Evolutionary conservation across 2,113 vertebrate species (phyloP), one percentile per base, ranked within the genome.

Genomic region (Spea bombifrons): DNA sequence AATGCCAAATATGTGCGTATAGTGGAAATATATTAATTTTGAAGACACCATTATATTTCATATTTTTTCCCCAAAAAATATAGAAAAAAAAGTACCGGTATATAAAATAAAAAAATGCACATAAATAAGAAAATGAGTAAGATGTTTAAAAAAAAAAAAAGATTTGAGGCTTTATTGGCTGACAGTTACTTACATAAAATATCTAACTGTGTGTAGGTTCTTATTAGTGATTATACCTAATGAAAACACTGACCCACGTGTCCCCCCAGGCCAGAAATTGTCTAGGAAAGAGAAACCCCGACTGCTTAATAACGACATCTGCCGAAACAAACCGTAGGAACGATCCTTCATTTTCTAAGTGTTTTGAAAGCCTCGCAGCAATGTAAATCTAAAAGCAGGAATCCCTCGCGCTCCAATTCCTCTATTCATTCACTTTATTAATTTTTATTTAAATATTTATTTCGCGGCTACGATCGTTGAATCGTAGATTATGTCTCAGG

Each of bases 291-390:
- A 59, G 47, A 48, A 69, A 53, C 0, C 13, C 15, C 47, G 16
- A 47, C 15, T 67, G 75, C 75, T 68, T 13, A 53, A 68, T 76
- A 48, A 52, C 68, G 75, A 76, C 75, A 76, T 76, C 75, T 76
- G 75, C 75, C 55, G 65, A 16, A 66, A 76, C 66, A 76, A 76
- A 76, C 57, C 68, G 75, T 66, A 48, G 45, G 75, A 65, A 69
- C 75, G 68, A 67, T 45, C 46, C 66, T 66, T 46, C 74, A 12
- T 43, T 75, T 66, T 75, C 52, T 44, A 68, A 76, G 75, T 68
- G 75, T 68, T 76, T 76, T 47, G 52, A 47, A 52, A 53, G 16
- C 75, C 75, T 66, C 7, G 55, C 47, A 76, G 75, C 55, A 8
- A 59, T 59, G 6, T 59, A 59, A 4, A 59, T 13, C 10, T 59